Conservation (phyloP, 2,888 invertebrate species). For the Corbicula japonica region DNA sequence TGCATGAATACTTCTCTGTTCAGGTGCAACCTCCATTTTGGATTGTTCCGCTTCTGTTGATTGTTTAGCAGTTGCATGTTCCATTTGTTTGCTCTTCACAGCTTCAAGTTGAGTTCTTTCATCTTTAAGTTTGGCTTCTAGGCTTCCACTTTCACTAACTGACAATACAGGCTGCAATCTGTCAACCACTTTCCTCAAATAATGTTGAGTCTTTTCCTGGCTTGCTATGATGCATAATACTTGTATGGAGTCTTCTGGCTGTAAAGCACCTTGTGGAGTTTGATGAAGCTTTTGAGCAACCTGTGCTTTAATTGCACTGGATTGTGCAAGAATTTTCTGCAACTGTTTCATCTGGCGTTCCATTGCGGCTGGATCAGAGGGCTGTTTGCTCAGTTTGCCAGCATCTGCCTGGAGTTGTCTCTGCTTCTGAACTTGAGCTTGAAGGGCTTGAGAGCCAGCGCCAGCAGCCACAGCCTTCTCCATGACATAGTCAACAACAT, state of each 20-base stretch:
- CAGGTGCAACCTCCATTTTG: conserved; percentile 28
- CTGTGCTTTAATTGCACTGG: conserved; percentile 1
- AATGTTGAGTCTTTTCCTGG: conserved; percentile 15
- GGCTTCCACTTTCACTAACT: conserved; percentile 16
- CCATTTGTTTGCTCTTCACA: conserved; percentile 15
- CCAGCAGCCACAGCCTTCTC: conserved; percentile 30
- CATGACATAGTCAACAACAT: conserved; percentile 52
- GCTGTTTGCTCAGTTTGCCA: conserved; percentile 10
- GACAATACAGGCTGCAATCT: conserved; percentile 35
- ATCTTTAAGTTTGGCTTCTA: conserved; percentile 17
- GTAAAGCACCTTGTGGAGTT: conserved; percentile 14
- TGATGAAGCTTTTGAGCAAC: conserved; percentile 10
- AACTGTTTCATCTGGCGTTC: background rate
- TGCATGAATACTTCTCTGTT: conserved; percentile 31
- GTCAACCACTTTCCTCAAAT: conserved; percentile 22
- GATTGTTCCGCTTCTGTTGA: conserved; percentile 37
- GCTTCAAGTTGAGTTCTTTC: background rate
- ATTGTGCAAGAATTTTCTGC: conserved; percentile 11
- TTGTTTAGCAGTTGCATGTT: conserved; percentile 39
- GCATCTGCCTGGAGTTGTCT: conserved; percentile 33
- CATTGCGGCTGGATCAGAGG: conserved; percentile 1
- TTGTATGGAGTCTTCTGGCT: conserved; percentile 44
- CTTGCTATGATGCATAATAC: conserved; percentile 32
- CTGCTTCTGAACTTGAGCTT: conserved; percentile 48
- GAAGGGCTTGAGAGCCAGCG: conserved; percentile 10